Conservation (phyloP, 2,113 vertebrate species). For the Anoura caudifer region DNA sequence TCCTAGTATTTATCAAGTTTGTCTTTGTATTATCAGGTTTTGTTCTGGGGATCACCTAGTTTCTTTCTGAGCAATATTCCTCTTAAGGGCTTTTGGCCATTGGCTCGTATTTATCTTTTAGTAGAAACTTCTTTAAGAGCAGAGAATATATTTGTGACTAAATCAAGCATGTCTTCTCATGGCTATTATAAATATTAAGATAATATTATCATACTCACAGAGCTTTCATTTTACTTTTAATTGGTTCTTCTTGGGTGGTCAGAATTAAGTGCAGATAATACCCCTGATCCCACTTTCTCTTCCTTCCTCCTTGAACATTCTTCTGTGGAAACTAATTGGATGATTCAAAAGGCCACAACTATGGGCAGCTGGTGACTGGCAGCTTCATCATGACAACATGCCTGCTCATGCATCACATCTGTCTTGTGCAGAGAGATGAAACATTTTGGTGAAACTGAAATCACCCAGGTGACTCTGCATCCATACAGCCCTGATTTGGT, state of each 20-base stretch:
- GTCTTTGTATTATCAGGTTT: neutral
- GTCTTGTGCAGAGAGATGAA: no score
- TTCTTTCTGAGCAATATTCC: neutral
- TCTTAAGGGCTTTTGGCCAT: neutral
- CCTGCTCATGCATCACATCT: no score
- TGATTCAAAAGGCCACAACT: no score
- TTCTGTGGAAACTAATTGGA: no score
- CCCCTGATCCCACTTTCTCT: neutral
- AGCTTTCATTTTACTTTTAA: conserved; percentile 19
- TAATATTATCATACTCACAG: neutral
- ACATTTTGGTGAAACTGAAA: no score
- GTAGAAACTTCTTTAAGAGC: neutral
- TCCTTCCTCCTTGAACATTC: neutral
- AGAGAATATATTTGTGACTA: neutral
- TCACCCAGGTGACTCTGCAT: no score
- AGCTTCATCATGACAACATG: no score
- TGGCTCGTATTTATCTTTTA: neutral
- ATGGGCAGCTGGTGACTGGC: no score
- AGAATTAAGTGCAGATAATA: conserved; percentile 11
- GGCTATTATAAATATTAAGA: neutral
- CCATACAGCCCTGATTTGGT: no score
- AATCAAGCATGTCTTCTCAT: conserved; percentile 15
- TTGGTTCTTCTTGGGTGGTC: conserved; percentile 33
- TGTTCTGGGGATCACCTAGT: neutral
- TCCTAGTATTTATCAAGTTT: neutral